phyloP scores from a whole-genome alignment of 2,888 invertebrate species.

The Trichogramma dendrolimi region DNA sequence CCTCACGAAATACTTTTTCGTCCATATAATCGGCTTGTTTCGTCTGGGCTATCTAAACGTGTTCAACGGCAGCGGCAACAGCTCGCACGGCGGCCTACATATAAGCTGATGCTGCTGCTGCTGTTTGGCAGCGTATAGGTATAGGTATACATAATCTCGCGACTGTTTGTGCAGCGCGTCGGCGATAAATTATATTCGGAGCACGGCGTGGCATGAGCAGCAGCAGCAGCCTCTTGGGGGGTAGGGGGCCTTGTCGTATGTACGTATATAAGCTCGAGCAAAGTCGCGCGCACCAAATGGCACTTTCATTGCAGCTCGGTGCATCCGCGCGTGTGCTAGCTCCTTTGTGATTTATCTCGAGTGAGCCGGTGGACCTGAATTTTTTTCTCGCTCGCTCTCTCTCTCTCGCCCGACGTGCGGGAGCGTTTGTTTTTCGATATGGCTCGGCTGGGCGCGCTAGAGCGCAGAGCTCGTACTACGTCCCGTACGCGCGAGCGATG shows the following conservation, averaged over 20 bases:
- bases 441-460: not conserved
- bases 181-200: slow-evolving; percentile 46
- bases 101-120: too few relatives aligned
- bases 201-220: slow-evolving; percentile 30
- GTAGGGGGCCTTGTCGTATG: slow-evolving; percentile 26
- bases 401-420: too few relatives aligned
- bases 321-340: slow-evolving; percentile 33
- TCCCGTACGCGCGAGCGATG: too few relatives aligned
- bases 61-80: too few relatives aligned
- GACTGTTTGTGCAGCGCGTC: slow-evolving; percentile 2
- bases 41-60: too few relatives aligned
- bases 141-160: not conserved
- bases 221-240: slow-evolving; percentile 33
- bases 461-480: too few relatives aligned
- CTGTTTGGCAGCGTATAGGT: too few relatives aligned
- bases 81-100: too few relatives aligned
- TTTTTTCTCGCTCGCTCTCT: not conserved
- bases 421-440: not conserved
- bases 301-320: slow-evolving; percentile 47
- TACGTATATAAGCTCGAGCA: not conserved
- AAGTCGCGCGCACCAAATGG: slow-evolving; percentile 43
- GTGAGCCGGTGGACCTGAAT: slow-evolving; percentile 7
- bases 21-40: too few relatives aligned
- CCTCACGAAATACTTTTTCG: too few relatives aligned
- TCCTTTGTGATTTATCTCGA: slow-evolving; percentile 40